Evolutionary conservation across 2,113 vertebrate genomes (phyloP), one percentile per base, ranked within the genome.

Genomic region (Etheostoma cragini): DNA sequence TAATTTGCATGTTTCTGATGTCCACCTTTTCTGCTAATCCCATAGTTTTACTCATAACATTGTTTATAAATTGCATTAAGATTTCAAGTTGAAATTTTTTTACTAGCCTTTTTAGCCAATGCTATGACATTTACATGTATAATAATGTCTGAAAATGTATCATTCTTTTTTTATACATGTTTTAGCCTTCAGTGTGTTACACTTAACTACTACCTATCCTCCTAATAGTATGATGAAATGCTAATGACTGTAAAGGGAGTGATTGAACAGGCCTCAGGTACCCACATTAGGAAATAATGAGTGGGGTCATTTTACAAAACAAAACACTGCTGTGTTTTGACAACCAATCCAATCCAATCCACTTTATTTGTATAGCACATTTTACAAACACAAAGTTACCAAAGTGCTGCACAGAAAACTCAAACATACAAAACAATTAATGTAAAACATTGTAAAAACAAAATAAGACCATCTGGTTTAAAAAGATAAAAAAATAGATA

Each of bases 271-370:
- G 61, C 35, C 38, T 80, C 61, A 50, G 13, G 11, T 79, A 22
- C 70, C 56, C 64, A 74, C 70, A 76, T 79, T 54, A 76, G 66
- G 60, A 62, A 86, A 72, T 62, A 68, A 76, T 66, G 46, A 76
- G 38, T 68, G 19, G 53, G 52, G 30, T 53, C 56, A 62, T 60
- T 69, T 69, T 54, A 56, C 74, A 68, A 74, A 76, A 57, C 45
- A 24, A 76, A 81, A 74, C 45, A 56, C 69, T 56, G 56, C 15
- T 70, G 65, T 82, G n/a, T n/a, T n/a, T n/a, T n/a, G n/a, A n/a
- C n/a, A n/a, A n/a, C n/a, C n/a, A n/a, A n/a, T n/a, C n/a, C n/a
- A n/a, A n/a, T n/a, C n/a, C n/a, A n/a, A n/a, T n/a, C n/a, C n/a
- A n/a, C n/a, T n/a, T n/a, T n/a, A n/a, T n/a, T n/a, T n/a, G n/a